A percentile compares a stretch with the other conserved stretches of the same genome.
These are phyloP conservation scores for Hypselothyrea guttata DNA, from an alignment of 2,888 invertebrate genomes.

Conservation along the genomic window DNA sequence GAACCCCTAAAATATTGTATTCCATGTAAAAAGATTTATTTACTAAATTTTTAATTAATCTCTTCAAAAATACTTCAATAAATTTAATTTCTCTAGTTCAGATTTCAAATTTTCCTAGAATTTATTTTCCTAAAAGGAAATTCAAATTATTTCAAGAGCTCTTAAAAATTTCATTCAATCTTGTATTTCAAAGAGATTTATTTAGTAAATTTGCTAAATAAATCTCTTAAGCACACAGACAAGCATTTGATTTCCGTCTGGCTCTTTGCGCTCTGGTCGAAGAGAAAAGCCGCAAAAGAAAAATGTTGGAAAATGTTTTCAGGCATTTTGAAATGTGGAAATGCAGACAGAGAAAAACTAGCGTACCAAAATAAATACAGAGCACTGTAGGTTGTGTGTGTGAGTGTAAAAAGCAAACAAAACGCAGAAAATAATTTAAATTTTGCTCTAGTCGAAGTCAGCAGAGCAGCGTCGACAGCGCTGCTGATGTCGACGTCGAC, in stretches of 20 bases:
- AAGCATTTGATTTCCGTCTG: conserved; percentile 11
- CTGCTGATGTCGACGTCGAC: conserved; percentile 17
- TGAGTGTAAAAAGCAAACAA: conserved; percentile 61
- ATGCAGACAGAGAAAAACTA: conserved; percentile 43
- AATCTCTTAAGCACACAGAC: too few relatives aligned
- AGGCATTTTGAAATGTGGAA: conserved; percentile 50
- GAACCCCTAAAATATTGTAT: too few relatives aligned
- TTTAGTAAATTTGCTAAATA: too few relatives aligned
- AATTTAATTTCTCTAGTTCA: too few relatives aligned
- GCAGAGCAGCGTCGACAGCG: conserved; percentile 22
- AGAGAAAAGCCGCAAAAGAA: conserved; percentile 27
- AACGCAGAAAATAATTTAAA: conserved; percentile 72
- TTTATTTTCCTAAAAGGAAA: too few relatives aligned
- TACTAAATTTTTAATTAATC: too few relatives aligned
- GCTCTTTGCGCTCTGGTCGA: conserved; percentile 9
- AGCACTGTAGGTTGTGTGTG: conserved; percentile 18
- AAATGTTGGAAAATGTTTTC: conserved; percentile 18
- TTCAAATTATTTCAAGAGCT: too few relatives aligned
- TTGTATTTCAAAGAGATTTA: too few relatives aligned
- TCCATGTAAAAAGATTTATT: too few relatives aligned
- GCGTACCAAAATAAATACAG: conserved; percentile 66
- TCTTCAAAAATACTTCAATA: too few relatives aligned
- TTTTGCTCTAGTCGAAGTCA: conserved; percentile 50
- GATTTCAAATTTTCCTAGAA: too few relatives aligned
- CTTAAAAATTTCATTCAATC: too few relatives aligned